A percentile compares a stretch with the other conserved stretches of the same genome.
phyloP scores from a whole-genome alignment of 2,888 invertebrate genomes.

The Cyclophora albipunctata region DNA sequence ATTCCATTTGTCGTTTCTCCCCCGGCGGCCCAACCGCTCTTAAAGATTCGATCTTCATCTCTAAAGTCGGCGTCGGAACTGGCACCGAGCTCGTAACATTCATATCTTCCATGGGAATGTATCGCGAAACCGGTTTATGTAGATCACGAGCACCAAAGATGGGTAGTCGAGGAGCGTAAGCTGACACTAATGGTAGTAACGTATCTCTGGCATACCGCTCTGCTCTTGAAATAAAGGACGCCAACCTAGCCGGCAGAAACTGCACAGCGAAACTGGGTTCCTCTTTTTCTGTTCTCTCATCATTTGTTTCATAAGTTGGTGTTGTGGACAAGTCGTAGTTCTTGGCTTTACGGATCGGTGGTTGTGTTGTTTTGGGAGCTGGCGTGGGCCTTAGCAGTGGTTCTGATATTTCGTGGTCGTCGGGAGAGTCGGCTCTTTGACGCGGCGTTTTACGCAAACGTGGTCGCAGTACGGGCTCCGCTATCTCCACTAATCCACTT shows the following conservation, averaged over 20 bases:
- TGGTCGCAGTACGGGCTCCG: slow-evolving; percentile 83
- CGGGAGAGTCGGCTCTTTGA: slow-evolving; percentile 63
- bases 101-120: slow-evolving; percentile 75
- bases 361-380: slow-evolving; percentile 44
- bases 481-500: slow-evolving; percentile 77
- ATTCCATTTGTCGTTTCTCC: slow-evolving; percentile 51
- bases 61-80: slow-evolving; percentile 63
- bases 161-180: slow-evolving; percentile 84
- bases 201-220: slow-evolving; percentile 88
- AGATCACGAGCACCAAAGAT: slow-evolving; percentile 69
- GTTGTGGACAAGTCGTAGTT: slow-evolving; percentile 63
- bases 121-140: slow-evolving; percentile 73
- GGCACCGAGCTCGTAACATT: slow-evolving; percentile 52
- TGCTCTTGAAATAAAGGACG: slow-evolving; percentile 86
- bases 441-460: slow-evolving; percentile 74
- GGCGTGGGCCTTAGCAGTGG: slow-evolving; percentile 75
- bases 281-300: slow-evolving; percentile 50
- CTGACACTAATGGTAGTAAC: slow-evolving; percentile 83
- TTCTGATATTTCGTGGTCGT: slow-evolving; percentile 78
- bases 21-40: slow-evolving; percentile 63
- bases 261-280: slow-evolving; percentile 80
- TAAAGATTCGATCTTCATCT: slow-evolving; percentile 68
- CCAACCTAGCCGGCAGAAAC: slow-evolving; percentile 84
- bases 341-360: slow-evolving; percentile 52
- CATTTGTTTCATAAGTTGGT: slow-evolving; percentile 51